Evolutionary conservation across 2,797 vertebrate genomes (phyloP).

Genomic region (Caiman crocodilus): DNA sequence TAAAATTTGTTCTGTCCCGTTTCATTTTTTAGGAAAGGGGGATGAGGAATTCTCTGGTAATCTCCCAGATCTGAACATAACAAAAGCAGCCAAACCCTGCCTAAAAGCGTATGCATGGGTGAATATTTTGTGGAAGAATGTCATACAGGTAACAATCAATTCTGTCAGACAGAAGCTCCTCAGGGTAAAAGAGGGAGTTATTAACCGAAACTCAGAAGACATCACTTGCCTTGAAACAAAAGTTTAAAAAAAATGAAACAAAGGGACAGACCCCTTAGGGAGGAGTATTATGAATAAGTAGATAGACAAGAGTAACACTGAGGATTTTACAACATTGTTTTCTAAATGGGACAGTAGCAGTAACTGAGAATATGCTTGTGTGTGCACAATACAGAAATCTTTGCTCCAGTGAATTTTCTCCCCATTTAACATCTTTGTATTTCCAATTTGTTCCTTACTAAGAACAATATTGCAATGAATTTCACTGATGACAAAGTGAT

Average conservation of each 20-base stretch:
- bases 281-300: background rate
- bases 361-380: background rate
- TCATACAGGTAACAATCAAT: background rate
- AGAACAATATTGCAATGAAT: background rate
- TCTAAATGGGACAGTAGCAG: background rate
- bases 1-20: background rate
- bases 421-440: no score
- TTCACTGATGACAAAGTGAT: fast-evolving
- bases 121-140: background rate
- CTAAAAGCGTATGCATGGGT: background rate
- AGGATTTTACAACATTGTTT: background rate
- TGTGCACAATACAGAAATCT: background rate
- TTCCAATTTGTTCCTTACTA: background rate
- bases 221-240: background rate
- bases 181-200: background rate
- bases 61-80: no score
- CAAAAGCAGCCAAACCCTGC: background rate
- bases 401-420: background rate
- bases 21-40: no score
- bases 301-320: background rate
- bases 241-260: background rate
- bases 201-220: background rate
- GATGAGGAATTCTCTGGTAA: background rate
- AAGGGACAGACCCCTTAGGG: background rate
- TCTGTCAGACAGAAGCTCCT: background rate